phyloP scores from a whole-genome alignment of 2,113 vertebrate genomes.

The Oryzias celebensis region DNA sequence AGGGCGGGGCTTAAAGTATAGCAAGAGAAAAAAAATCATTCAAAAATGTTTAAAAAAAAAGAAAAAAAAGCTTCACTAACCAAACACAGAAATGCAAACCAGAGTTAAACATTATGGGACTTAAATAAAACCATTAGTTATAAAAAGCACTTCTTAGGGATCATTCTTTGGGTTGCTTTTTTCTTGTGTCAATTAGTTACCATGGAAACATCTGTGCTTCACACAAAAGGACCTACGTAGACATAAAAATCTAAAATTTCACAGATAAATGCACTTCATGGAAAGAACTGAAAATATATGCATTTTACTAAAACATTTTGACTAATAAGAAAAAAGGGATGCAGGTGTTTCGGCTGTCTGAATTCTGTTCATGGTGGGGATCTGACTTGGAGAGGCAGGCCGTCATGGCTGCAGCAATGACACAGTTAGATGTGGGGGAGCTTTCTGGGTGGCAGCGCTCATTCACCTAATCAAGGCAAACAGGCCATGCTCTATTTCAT shows the following conservation, averaged over 20 bases:
- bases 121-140: too few species aligned
- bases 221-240: background rate
- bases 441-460: conserved; percentile 56
- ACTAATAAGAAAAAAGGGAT: background rate
- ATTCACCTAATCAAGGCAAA: conserved; percentile 70
- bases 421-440: conserved; percentile 47
- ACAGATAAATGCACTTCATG: too few species aligned
- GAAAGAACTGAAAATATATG: too few species aligned
- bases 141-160: background rate
- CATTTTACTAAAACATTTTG: too few species aligned
- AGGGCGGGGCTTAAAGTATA: too few species aligned
- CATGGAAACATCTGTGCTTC: too few species aligned
- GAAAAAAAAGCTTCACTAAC: too few species aligned
- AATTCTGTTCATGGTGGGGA: conserved; percentile 43
- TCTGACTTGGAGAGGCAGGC: conserved; percentile 33
- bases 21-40: too few species aligned
- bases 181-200: background rate
- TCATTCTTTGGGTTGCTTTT: background rate
- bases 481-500: conserved; percentile 69
- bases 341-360: conserved; percentile 42
- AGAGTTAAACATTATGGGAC: too few species aligned
- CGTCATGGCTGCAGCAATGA: conserved; percentile 64
- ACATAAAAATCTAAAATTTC: background rate
- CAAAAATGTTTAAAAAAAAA: too few species aligned
- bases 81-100: too few species aligned